phyloP scores from a whole-genome alignment of 2,113 vertebrate species.

The Pomatorhinus ruficollis region DNA sequence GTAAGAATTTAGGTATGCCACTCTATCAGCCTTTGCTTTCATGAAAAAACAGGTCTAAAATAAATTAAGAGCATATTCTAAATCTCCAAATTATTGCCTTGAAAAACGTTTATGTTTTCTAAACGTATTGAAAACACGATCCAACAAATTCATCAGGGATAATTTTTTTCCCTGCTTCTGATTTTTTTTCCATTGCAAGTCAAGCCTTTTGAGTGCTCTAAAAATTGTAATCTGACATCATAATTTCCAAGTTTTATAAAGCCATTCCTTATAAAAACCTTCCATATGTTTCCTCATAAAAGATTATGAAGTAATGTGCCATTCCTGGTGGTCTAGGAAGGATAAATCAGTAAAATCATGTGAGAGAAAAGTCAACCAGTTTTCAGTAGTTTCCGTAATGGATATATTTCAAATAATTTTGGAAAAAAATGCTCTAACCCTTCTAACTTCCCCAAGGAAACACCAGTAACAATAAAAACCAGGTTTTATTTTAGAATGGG shows the following conservation, averaged over 20 bases:
- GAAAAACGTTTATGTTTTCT: neutral
- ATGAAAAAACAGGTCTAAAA: neutral
- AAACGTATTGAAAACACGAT: neutral
- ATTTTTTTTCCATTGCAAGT: neutral
- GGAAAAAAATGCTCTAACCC: neutral
- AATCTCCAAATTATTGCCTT: neutral
- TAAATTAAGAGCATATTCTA: neutral
- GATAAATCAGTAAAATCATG: neutral
- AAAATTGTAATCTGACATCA: neutral
- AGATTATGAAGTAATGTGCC: neutral
- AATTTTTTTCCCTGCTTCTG: neutral
- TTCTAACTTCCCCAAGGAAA: neutral
- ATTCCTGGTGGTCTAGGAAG: neutral
- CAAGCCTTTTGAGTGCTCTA: neutral
- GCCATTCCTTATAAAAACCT: neutral
- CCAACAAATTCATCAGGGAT: neutral
- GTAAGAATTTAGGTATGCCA: neutral
- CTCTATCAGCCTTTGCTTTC: neutral
- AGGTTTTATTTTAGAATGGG: neutral
- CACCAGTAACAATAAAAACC: neutral
- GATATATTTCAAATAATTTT: neutral
- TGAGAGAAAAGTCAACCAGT: fast-evolving
- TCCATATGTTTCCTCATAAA: neutral
- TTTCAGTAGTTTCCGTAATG: neutral
- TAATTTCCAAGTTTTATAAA: neutral